These are phyloP conservation scores for Colius striatus DNA, from an alignment of 2,113 vertebrate species.

Conservation along the genomic window DNA sequence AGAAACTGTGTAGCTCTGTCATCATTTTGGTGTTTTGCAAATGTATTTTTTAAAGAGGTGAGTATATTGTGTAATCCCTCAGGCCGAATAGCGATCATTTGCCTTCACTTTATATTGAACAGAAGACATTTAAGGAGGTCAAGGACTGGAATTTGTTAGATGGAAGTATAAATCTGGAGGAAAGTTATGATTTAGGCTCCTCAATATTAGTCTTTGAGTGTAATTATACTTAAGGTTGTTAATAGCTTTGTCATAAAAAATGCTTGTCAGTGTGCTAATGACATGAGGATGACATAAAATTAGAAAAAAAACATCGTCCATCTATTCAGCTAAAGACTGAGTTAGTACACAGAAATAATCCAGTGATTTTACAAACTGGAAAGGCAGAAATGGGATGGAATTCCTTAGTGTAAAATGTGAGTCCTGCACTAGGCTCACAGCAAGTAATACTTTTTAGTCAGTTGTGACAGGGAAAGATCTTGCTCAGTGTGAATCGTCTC, in stretches of 20 bases:
- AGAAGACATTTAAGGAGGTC: not conserved
- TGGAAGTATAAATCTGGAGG: not conserved
- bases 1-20: not conserved
- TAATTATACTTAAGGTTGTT: not conserved
- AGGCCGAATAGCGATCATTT: not conserved
- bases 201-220: not conserved
- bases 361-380: not conserved
- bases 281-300: not conserved
- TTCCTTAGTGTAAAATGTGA: not conserved
- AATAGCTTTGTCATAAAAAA: not conserved
- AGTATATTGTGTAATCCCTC: not conserved
- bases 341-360: not conserved
- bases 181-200: not conserved
- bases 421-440: not conserved
- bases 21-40: not conserved
- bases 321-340: not conserved
- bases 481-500: not conserved
- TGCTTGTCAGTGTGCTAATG: not conserved
- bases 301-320: not conserved
- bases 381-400: not conserved
- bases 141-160: not conserved
- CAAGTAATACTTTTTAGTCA: not conserved
- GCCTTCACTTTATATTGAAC: not conserved
- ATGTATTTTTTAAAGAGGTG: not conserved
- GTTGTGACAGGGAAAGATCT: not conserved